Base-by-base conservation (phyloP, 2,797 vertebrate species). In the Podargus strigoides region DNA sequence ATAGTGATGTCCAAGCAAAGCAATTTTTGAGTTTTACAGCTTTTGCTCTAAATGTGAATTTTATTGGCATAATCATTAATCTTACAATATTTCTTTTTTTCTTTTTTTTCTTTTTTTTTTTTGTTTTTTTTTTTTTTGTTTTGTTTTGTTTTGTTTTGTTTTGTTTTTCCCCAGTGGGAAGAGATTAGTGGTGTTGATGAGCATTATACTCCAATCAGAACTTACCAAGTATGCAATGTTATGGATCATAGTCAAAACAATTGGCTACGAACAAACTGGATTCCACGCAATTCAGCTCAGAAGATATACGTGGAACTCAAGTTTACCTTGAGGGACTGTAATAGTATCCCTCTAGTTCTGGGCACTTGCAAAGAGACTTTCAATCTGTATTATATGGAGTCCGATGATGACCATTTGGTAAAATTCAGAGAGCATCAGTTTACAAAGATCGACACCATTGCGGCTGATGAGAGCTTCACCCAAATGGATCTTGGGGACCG, bases 201-300 rank as follows among this genome's bases (percentile, higher is more conserved):
- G 92, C 99, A 99, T 95, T 99, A 99, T 96, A 99, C 99, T 63
- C 99, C 99, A 3, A 99, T 99, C 97, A 98, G 99, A 96, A 99
- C 99, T 78, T 99, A 99, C 97, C 99, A 99, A 96, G 99, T 99
- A 89, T 99, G 99, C 98, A 99, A 99, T 63, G 99, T 99, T 92
- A 99, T 99, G 99, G 99, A 99, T 94, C 99, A 99, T 89, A 99
- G 98, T 96, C 99, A 99, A 97, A 99, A 99, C 97, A 99, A 99
- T 93, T 99, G 99, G 99, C 98, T 99, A 95, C 98, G 99, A 94
- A 99, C 99, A 96, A 99, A 99, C 97, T 99, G 99, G 99, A 99
- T 99, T 94, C 97, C 99, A 21, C 99, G 99, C 66, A 99, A 98
- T 95, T 98, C 99, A 16, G 99, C 99, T 87, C 98, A 99, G 98